These are phyloP conservation scores for Lycia hirtaria DNA, from an alignment of 2,888 invertebrate genomes.

Conservation along the genomic window DNA sequence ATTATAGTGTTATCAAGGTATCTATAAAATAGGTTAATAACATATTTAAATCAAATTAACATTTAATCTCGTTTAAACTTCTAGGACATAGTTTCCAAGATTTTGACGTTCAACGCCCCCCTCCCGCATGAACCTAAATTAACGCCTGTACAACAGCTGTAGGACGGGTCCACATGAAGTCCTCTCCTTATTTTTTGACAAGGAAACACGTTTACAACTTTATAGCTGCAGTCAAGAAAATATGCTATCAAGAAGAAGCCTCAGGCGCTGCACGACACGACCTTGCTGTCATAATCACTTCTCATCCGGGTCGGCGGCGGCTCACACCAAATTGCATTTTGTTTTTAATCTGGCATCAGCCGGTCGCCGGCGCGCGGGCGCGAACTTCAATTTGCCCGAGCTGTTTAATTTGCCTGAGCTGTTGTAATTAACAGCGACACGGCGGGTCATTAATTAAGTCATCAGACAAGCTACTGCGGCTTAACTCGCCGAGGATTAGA, in stretches of 20 bases:
- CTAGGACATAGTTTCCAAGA: no score
- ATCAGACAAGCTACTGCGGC: slow-evolving; percentile 76
- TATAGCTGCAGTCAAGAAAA: background rate
- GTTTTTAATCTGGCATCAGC: slow-evolving; percentile 75
- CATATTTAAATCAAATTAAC: no score
- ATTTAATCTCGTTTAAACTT: no score
- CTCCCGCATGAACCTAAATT: no score
- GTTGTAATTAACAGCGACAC: slow-evolving; percentile 81
- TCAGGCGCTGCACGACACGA: slow-evolving; percentile 26
- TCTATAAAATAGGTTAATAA: no score
- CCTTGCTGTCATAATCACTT: slow-evolving; percentile 52
- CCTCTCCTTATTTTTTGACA: no score
- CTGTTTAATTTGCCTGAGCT: slow-evolving; percentile 79
- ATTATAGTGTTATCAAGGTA: no score
- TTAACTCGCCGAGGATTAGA: slow-evolving; percentile 68
- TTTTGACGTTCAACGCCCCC: no score
- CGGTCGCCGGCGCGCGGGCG: slow-evolving; percentile 67
- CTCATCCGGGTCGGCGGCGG: slow-evolving; percentile 45
- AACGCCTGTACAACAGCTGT: no score
- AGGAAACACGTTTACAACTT: no score
- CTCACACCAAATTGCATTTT: slow-evolving; percentile 73
- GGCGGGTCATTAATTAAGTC: slow-evolving; percentile 83
- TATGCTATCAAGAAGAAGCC: slow-evolving; percentile 13
- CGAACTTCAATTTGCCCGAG: slow-evolving; percentile 78
- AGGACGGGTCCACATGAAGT: background rate